These are phyloP conservation scores for Bufo bufo DNA, from an alignment of 2,113 vertebrate species.

Conservation along the genomic window DNA sequence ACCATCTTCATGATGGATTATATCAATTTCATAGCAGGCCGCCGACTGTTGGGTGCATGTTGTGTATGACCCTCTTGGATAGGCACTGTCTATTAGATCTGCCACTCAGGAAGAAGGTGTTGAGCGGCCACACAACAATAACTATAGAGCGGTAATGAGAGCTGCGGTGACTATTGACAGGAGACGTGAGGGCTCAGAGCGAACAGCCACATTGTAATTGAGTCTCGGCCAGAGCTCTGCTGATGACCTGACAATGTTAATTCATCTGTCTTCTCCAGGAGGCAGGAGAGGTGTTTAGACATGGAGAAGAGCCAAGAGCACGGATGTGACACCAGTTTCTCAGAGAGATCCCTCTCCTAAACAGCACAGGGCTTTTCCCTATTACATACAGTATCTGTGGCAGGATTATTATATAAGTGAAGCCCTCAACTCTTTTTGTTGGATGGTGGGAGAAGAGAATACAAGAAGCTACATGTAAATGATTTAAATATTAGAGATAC, in stretches of 20 bases:
- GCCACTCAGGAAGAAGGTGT: neutral
- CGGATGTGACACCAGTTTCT: neutral
- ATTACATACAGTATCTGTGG: too few relatives aligned
- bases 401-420: neutral
- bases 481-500: neutral
- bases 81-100: neutral
- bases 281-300: neutral
- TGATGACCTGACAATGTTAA: conserved; percentile 25
- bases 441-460: neutral
- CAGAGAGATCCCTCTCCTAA: too few relatives aligned
- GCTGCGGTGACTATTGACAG: neutral
- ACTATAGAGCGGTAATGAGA: neutral
- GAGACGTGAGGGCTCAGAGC: neutral
- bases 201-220: neutral
- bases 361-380: too few relatives aligned
- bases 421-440: neutral
- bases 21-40: neutral
- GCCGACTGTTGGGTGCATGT: neutral
- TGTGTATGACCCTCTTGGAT: neutral
- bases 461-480: neutral
- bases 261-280: conserved; percentile 22
- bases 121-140: neutral
- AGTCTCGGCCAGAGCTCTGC: conserved; percentile 6
- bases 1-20: neutral
- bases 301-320: neutral